These are phyloP conservation scores for Thunnus thynnus DNA, from an alignment of 2,113 vertebrate species.

Conservation along the genomic window DNA sequence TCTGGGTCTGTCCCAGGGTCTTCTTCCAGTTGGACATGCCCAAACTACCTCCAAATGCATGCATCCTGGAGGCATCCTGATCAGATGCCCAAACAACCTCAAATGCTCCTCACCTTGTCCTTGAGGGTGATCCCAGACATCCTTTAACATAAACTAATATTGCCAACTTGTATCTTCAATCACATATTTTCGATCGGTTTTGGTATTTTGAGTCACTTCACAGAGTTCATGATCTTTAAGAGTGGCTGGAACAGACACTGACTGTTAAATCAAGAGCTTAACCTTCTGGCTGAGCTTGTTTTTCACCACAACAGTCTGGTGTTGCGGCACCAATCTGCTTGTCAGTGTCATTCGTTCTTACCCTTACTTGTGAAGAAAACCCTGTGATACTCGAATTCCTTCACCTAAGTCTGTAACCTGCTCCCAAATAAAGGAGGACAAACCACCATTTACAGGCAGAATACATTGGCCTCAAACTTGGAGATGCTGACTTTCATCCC, in stretches of 20 bases:
- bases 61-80: background rate
- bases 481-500: background rate
- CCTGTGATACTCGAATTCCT: background rate
- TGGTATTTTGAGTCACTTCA: background rate
- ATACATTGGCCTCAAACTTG: background rate
- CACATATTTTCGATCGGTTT: background rate
- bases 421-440: background rate
- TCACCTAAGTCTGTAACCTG: too few species aligned
- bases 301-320: background rate
- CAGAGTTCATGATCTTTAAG: background rate
- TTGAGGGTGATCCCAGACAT: background rate
- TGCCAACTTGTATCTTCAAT: background rate
- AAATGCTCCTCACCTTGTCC: background rate
- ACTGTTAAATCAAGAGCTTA: background rate
- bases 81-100: conserved; percentile 1
- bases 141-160: background rate
- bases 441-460: background rate
- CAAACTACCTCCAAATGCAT: background rate
- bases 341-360: background rate
- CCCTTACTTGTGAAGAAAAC: too few species aligned
- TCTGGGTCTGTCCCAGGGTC: background rate
- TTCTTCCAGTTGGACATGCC: background rate
- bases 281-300: background rate
- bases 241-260: background rate
- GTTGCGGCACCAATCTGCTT: background rate